A percentile compares a stretch with the other conserved stretches of the same genome.
phyloP scores from a whole-genome alignment of 1,140 invertebrate species.

The Mycetomoellerius zeteki region DNA sequence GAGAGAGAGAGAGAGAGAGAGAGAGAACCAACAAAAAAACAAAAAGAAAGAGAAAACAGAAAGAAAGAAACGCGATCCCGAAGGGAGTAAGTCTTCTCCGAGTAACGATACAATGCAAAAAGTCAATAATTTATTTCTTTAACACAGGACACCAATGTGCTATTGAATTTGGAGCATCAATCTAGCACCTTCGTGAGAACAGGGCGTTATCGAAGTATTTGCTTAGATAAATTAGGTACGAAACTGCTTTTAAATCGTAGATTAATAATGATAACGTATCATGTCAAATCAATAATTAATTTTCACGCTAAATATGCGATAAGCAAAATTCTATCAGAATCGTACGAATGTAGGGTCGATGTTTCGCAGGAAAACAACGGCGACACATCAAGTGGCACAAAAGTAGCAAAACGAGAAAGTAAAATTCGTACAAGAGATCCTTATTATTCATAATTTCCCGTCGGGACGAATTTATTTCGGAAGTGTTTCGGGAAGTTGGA shows the following conservation, averaged over 20 bases:
- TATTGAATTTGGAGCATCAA: slow-evolving; percentile 27
- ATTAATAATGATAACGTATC: slow-evolving; percentile 3
- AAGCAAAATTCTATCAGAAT: neutral
- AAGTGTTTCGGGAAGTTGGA: slow-evolving; percentile 14
- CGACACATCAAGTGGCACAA: neutral
- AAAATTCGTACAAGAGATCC: neutral
- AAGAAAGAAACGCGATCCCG: slow-evolving; percentile 20
- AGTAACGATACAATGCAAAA: slow-evolving; percentile 38
- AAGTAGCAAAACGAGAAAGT: neutral
- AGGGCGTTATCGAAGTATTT: neutral
- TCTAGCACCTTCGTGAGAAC: neutral
- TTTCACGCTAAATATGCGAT: slow-evolving; percentile 18
- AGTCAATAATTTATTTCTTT: slow-evolving; percentile 64
- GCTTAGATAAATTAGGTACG: neutral
- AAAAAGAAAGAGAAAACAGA: neutral
- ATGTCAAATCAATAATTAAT: slow-evolving; percentile 12
- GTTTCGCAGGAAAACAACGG: neutral
- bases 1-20: slow-evolving; percentile 14
- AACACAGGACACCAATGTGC: slow-evolving; percentile 4
- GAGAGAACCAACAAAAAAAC: too few species aligned
- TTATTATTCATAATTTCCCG: slow-evolving; percentile 58
- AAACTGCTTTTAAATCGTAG: neutral
- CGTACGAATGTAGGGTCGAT: neutral
- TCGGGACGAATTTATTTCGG: slow-evolving; percentile 41
- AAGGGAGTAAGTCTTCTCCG: slow-evolving; percentile 48